phyloP scores from a whole-genome alignment of 2,888 invertebrate genomes.

The Mythimna lalbum region DNA sequence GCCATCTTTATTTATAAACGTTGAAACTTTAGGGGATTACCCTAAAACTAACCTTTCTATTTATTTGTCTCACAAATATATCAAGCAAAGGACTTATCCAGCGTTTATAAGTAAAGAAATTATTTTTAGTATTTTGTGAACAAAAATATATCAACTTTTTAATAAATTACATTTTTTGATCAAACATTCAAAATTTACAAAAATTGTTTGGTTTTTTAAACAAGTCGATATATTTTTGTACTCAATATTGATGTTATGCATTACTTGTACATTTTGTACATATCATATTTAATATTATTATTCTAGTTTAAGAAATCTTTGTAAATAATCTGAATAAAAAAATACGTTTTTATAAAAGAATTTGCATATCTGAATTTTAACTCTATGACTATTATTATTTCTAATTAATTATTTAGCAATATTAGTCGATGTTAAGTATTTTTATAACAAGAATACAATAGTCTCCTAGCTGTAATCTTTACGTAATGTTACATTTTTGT shows the following conservation, averaged over 20 bases:
- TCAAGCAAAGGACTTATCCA: constrained; percentile 54
- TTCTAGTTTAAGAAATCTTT: constrained; percentile 70
- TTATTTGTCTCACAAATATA: constrained; percentile 59
- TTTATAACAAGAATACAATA: constrained; percentile 81
- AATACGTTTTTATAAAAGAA: constrained; percentile 76
- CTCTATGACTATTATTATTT: constrained; percentile 75
- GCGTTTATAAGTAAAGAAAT: constrained; percentile 49
- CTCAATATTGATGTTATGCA: constrained; percentile 66
- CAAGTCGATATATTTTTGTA: constrained; percentile 64
- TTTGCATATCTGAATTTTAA: constrained; percentile 84
- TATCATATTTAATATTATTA: constrained; percentile 78
- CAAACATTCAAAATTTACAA: constrained; percentile 39
- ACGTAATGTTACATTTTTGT: constrained; percentile 86
- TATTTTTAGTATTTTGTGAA: constrained; percentile 52
- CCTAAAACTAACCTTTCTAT: constrained; percentile 58
- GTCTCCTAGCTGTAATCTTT: constrained; percentile 77
- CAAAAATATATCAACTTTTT: constrained; percentile 63
- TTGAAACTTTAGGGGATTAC: constrained; percentile 37
- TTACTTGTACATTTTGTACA: constrained; percentile 85
- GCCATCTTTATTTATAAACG: constrained; percentile 61
- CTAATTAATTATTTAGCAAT: constrained; percentile 80
- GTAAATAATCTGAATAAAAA: constrained; percentile 85
- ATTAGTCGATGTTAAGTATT: constrained; percentile 83
- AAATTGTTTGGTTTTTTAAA: constrained; percentile 54
- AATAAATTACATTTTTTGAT: constrained; percentile 57